Conservation (phyloP, 2,888 invertebrate genomes). For the Drosophila imparisetae region DNA sequence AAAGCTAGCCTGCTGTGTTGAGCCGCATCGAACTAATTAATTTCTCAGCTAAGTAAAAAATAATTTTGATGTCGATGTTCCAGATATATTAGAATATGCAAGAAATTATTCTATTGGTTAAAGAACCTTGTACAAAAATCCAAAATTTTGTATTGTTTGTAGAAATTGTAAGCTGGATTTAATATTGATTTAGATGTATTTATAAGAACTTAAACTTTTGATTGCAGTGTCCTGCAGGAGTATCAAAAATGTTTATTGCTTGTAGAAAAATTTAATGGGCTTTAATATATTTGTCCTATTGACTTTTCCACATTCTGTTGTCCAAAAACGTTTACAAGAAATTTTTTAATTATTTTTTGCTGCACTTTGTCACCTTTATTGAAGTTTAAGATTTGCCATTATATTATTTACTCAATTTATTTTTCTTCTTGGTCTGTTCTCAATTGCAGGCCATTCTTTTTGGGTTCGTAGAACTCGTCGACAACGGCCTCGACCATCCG, state of each 20-base stretch:
- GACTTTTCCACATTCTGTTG: background rate
- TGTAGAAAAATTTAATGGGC: background rate
- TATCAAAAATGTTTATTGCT: too few relatives aligned
- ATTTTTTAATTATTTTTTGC: background rate
- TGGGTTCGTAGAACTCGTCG: constrained; percentile 92
- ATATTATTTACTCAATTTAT: background rate
- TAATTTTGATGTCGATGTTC: too few relatives aligned
- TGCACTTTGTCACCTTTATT: too few relatives aligned
- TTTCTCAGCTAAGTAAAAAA: too few relatives aligned
- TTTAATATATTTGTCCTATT: background rate
- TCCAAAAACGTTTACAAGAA: too few relatives aligned
- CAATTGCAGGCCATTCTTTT: constrained; percentile 87
- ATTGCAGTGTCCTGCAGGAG: too few relatives aligned
- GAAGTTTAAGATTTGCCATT: background rate
- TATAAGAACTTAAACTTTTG: too few relatives aligned
- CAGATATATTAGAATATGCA: background rate
- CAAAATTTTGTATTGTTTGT: too few relatives aligned
- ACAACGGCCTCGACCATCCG: constrained; percentile 92
- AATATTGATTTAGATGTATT: too few relatives aligned
- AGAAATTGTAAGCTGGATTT: background rate
- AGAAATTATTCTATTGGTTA: background rate
- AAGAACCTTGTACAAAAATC: background rate
- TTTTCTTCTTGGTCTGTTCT: constrained; percentile 38
- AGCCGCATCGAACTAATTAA: background rate
- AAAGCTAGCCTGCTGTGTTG: constrained; percentile 27